Conservation (phyloP, 1,140 invertebrate genomes). For the Liolophura sinensis region DNA sequence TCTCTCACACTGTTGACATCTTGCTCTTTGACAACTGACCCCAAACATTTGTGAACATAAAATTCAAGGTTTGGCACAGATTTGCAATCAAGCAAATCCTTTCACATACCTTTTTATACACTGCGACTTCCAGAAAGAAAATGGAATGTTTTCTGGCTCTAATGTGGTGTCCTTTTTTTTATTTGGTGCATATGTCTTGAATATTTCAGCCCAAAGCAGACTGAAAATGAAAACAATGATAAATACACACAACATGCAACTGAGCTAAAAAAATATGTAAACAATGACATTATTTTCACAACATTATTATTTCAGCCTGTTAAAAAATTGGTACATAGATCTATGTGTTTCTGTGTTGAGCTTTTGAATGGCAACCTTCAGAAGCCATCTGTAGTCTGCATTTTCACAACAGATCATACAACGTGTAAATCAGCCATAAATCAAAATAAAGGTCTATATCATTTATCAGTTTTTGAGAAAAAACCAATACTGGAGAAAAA, state of each 20-base stretch:
- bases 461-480: background rate
- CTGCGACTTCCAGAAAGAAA: constrained; percentile 12
- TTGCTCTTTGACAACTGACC: background rate
- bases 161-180: background rate
- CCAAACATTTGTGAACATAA: background rate
- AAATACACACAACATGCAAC: background rate
- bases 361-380: too few species aligned
- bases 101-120: constrained; percentile 21
- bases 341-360: too few species aligned
- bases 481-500: background rate
- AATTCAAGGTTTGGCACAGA: background rate
- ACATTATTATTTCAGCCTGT: background rate
- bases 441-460: background rate
- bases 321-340: too few species aligned
- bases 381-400: too few species aligned
- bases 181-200: constrained; percentile 4
- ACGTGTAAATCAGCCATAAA: background rate
- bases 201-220: constrained; percentile 1
- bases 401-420: too few species aligned
- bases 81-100: background rate
- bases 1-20: background rate
- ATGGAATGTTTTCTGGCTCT: constrained; percentile 3
- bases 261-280: background rate
- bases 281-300: constrained; percentile 1
- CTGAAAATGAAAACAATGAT: constrained; percentile 11